Evolutionary conservation across 2,888 invertebrate genomes (phyloP).

Genomic region (Cephus runcator): DNA sequence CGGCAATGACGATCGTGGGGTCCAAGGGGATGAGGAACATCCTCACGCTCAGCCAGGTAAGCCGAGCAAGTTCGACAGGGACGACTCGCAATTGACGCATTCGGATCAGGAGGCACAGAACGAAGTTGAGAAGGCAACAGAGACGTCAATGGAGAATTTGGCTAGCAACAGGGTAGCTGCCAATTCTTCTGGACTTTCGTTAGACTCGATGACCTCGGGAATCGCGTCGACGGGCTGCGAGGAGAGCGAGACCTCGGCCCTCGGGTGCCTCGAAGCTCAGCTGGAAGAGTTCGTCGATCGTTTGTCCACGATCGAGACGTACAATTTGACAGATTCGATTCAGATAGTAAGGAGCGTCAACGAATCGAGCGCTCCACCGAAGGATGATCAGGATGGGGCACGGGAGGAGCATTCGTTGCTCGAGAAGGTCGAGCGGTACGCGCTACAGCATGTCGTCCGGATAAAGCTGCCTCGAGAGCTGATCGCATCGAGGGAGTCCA

Average conservation of each 20-base stretch:
- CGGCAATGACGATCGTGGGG: not conserved
- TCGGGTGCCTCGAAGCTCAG: constrained; percentile 45
- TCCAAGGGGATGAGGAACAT: constrained; percentile 12
- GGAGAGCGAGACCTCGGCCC: constrained; percentile 22
- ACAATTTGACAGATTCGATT: constrained; percentile 71
- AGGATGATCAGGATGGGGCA: constrained; percentile 49
- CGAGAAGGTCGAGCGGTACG: constrained; percentile 71
- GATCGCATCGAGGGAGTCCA: constrained; percentile 46
- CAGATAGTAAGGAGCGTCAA: constrained; percentile 55
- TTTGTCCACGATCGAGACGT: constrained; percentile 69
- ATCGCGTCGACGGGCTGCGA: constrained; percentile 17
- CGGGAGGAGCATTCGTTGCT: constrained; percentile 69
- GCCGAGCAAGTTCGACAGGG: constrained; percentile 56
- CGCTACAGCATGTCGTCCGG: constrained; percentile 72
- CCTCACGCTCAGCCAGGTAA: constrained; percentile 39
- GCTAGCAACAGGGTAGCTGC: constrained; percentile 42
- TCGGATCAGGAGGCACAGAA: constrained; percentile 54
- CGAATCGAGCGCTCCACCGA: constrained; percentile 17
- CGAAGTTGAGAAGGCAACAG: constrained; percentile 30
- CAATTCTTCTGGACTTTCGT: not conserved
- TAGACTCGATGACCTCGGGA: not conserved
- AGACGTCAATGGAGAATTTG: constrained; percentile 13
- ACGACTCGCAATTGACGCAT: constrained; percentile 45
- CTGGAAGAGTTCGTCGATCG: constrained; percentile 71
- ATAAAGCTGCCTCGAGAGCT: constrained; percentile 73